Base-by-base conservation (phyloP, 2,888 invertebrate genomes). In the Patella pellucida region DNA sequence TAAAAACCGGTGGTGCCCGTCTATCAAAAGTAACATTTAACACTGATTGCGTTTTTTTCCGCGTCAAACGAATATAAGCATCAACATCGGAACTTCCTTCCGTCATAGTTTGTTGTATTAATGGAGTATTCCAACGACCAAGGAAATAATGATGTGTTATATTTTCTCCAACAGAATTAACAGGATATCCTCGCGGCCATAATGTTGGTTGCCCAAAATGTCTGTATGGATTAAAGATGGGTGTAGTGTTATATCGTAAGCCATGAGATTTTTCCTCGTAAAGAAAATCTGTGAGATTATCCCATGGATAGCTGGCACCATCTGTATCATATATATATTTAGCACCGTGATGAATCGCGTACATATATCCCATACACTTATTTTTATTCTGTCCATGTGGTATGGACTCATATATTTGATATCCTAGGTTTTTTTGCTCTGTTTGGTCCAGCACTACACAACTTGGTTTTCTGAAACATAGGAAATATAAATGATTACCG, bases 21-120 rank as follows among this genome's bases (percentile, higher is more conserved):
- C 52, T 16, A 68, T 87, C 83, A 75, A 86, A 86, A 4, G 76
- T 75, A 14, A 85, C 52, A 70, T 82, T 74, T n/a, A 85, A 73
- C 27, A 68, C 68, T 52, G 41, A 68, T 5, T 69, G 15, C 1
- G 76, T 52, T 23, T 52, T 72, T 27, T 71, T 76, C 54, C 85
- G 71, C 5, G 84, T 84, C 67, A 86, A 78, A 62, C 86, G 56
- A 71, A 78, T 83, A 23, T 86, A 74, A n/a, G 87, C 85, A 76
- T 86, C 87, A 4, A 86, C 82, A 75, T 87, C 87, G 0, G 87
- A 85, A 70, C 86, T 84, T 12, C 83, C 84, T 67, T 84, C 79
- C 31, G 81, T 84, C 7, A 87, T 69, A 16, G 83, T 82, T 73
- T 87, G 87, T 69, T 86, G 85, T 15, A 86, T 80, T n/a, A 78